Percentiles rank a stretch among this genome's conserved stretches.
phyloP scores from a whole-genome alignment of 2,797 vertebrate species.

The Falco rusticolus region DNA sequence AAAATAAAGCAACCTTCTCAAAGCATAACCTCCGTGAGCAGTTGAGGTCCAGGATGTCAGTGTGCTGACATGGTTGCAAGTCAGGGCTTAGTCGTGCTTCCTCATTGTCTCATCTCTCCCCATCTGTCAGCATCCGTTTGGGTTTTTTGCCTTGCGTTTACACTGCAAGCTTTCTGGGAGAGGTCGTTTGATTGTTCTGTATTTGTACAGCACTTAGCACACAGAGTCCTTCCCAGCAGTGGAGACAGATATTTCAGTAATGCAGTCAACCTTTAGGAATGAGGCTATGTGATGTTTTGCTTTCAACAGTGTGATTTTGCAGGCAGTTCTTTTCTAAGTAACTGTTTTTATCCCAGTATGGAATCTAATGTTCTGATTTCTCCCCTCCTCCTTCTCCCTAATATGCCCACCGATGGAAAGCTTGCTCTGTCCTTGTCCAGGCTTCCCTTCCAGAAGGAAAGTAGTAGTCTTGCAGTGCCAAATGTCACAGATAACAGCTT shows the following conservation, averaged over 20 bases:
- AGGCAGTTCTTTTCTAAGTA: not conserved
- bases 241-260: not conserved
- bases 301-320: not conserved
- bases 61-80: not conserved
- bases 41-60: not conserved
- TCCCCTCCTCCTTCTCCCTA: not conserved
- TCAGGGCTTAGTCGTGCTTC: not conserved
- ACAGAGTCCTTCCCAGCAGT: not conserved
- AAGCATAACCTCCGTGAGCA: not conserved
- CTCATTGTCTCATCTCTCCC: not conserved
- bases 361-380: not conserved
- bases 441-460: not conserved
- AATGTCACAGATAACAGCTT: not conserved
- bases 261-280: not conserved
- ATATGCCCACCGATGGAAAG: not conserved
- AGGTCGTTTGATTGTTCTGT: conserved; percentile 7
- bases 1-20: not conserved
- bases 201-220: conserved; percentile 9
- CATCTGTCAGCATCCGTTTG: not conserved
- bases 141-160: not conserved
- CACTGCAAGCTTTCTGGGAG: not conserved
- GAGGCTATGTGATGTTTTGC: not conserved
- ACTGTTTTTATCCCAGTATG: not conserved
- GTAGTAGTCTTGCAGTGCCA: rapidly evolving
- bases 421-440: not conserved